Evolutionary conservation across 2,797 vertebrate species (phyloP).

Genomic region (Rhinella marina): DNA sequence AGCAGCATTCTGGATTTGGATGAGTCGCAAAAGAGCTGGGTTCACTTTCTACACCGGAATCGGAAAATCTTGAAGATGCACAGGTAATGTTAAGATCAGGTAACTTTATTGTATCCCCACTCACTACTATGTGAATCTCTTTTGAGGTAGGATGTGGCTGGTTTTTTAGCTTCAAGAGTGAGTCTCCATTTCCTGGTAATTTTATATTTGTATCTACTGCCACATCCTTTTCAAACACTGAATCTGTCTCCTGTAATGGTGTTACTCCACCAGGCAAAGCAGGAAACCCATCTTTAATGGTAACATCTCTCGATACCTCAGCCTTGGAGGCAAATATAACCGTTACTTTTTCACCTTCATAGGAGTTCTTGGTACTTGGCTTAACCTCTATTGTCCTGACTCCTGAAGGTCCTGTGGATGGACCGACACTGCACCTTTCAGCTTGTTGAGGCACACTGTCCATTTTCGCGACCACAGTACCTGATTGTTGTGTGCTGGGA

Average conservation of each 20-base stretch:
- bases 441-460: conserved; percentile 71
- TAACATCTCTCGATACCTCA: conserved; percentile 66
- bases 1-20: conserved; percentile 73
- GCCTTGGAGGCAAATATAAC: conserved; percentile 75
- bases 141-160: conserved; percentile 69
- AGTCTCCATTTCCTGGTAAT: conserved; percentile 67
- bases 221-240: conserved; percentile 75
- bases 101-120: conserved; percentile 80
- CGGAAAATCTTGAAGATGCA: conserved; percentile 93
- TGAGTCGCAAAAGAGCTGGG: conserved; percentile 92
- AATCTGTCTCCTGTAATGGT: conserved; percentile 68
- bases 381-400: conserved; percentile 84
- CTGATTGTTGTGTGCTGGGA: conserved; percentile 79
- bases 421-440: conserved; percentile 69
- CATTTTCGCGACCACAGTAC: conserved; percentile 75
- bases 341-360: conserved; percentile 82
- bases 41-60: conserved; percentile 96
- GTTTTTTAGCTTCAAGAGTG: conserved; percentile 70
- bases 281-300: conserved; percentile 65
- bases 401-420: conserved; percentile 68
- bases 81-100: conserved; percentile 73
- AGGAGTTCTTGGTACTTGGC: conserved; percentile 79
- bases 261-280: conserved; percentile 67
- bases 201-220: conserved; percentile 66
- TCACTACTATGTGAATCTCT: conserved; percentile 70